Conservation (phyloP, 1,140 invertebrate species). For the Bombus difficillimus region DNA sequence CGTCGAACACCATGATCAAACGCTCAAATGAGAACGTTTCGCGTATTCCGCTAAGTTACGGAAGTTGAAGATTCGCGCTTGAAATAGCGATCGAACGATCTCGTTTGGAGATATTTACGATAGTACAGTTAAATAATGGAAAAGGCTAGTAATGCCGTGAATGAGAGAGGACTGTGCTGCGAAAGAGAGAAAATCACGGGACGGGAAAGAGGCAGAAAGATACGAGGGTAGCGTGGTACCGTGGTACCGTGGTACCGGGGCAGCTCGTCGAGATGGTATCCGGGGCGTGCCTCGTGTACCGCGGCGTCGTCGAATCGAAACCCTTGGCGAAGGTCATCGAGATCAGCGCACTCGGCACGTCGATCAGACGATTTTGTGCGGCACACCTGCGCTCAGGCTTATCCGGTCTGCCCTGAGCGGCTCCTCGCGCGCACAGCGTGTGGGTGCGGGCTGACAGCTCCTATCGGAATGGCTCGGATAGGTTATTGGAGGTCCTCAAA, state of each 20-base stretch:
- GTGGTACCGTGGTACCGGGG: conserved; percentile 14
- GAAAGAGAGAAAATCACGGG: background rate
- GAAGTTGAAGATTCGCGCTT: conserved; percentile 8
- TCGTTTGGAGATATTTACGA: background rate
- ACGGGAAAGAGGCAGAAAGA: background rate
- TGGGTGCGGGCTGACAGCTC: conserved; percentile 75
- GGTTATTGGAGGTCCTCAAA: conserved; percentile 80
- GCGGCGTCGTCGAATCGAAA: conserved; percentile 42
- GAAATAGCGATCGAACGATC: background rate
- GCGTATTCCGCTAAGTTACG: conserved; percentile 41
- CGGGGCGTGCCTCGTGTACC: conserved; percentile 27
- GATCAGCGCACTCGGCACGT: conserved; percentile 62
- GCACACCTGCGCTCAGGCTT: conserved; percentile 69
- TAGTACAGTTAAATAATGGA: background rate
- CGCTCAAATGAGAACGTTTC: background rate
- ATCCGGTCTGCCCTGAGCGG: conserved; percentile 41
- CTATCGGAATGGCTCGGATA: conserved; percentile 73
- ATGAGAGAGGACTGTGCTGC: background rate
- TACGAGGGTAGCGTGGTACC: conserved; percentile 33
- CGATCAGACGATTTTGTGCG: conserved; percentile 64
- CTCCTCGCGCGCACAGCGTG: conserved; percentile 56
- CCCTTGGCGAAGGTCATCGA: conserved; percentile 58
- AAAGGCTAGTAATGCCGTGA: background rate
- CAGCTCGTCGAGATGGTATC: conserved; percentile 29
- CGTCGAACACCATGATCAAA: conserved; percentile 44